Evolutionary conservation across 2,797 vertebrate species (phyloP).

Genomic region (Mormyrus proboscirostris): DNA sequence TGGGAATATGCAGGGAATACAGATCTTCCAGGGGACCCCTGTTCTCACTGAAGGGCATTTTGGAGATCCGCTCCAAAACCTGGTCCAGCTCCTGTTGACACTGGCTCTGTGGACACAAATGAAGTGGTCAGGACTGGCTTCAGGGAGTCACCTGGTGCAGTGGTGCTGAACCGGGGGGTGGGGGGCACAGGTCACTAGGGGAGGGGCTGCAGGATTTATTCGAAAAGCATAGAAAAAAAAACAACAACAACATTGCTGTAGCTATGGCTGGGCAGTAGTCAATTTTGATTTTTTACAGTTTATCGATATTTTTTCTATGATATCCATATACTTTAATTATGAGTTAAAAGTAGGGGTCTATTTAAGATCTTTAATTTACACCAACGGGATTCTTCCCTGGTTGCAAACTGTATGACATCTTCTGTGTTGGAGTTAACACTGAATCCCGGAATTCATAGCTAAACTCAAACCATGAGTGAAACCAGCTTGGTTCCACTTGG

Average conservation of each 20-base stretch:
- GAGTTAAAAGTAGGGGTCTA: background rate
- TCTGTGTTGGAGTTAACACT: background rate
- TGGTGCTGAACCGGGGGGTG: background rate
- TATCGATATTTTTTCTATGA: background rate
- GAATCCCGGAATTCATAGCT: background rate
- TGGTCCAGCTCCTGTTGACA: slow-evolving; percentile 86
- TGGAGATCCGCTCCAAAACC: slow-evolving; percentile 84
- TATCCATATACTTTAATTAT: background rate
- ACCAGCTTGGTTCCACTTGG: background rate
- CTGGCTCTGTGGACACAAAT: slow-evolving; percentile 58
- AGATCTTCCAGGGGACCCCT: slow-evolving; percentile 84
- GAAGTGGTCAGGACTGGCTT: slow-evolving; percentile 5
- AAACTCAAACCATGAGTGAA: background rate
- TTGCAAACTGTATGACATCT: background rate
- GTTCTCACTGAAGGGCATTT: slow-evolving; percentile 81
- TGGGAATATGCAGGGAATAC: slow-evolving; percentile 86
- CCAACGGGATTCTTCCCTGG: background rate
- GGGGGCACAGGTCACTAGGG: background rate
- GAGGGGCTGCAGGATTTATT: background rate
- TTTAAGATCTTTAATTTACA: background rate
- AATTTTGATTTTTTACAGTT: background rate
- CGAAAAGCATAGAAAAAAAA: background rate
- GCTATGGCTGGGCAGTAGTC: background rate
- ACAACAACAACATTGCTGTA: background rate
- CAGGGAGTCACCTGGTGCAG: background rate